Base-by-base conservation (phyloP, 2,888 invertebrate genomes). In the Toxonevra muliebris region DNA sequence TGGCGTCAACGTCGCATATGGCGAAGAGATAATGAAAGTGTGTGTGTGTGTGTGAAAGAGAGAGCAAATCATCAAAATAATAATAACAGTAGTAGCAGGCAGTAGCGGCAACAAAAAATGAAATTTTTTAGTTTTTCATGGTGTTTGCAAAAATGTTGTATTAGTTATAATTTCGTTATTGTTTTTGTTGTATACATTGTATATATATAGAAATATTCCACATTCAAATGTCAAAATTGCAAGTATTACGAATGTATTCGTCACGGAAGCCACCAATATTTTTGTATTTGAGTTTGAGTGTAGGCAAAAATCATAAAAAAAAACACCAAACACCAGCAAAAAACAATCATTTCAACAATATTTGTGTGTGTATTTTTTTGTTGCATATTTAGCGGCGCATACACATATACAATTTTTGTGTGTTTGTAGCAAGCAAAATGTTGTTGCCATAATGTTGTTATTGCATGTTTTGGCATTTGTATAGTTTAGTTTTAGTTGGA, bases 331-430 rank as follows among this genome's bases (percentile, higher is more conserved):
- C 2, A 15, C 50, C n/a, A n/a, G n/a, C n/a, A n/a, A n/a, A n/a
- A n/a, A 40, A 30, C 61, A 53, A 45, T n/a, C 19, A 45, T 59
- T 20, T 9, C 30, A 45, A 60, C 30, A 30, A 45, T 11, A 15
- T 55, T 55, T 12, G 12, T 13, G 53, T 54, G n/a, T 9, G 8
- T 10, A 19, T 15, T 55, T 60, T 69, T 65, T 48, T 43, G 58
- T 72, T 68, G 69, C 70, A 72, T 72, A 72, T 69, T 70, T 69
- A 48, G 60, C 57, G 69, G 72, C 69, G 66, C 55, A 62, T 65
- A 15, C 20, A 42, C 30, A 30, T 42, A 58, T 17, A 61, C 15
- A 60, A 53, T 70, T 61, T 13, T 50, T 17, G 19, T 52, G 52
- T 61, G 15, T 30, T 48, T 50, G 12, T 43, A 53, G 15, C 57